Conservation (phyloP, 2,888 invertebrate genomes). For the Cantharis lateralis region DNA sequence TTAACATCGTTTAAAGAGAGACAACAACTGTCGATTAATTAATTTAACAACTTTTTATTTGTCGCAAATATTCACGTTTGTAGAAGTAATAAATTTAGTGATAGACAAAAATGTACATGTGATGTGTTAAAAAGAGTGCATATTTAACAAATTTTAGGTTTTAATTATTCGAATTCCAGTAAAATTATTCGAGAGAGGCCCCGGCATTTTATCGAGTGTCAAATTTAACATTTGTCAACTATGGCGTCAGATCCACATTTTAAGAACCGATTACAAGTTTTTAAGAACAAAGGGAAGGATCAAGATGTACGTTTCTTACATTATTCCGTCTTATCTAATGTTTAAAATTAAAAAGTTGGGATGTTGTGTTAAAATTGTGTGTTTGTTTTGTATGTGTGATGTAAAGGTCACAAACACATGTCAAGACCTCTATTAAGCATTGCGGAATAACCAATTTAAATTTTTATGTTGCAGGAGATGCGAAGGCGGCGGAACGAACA, state of each 20-base stretch:
- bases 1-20: neutral
- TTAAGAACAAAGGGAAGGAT: slow-evolving; percentile 99
- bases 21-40: neutral
- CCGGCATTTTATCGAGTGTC: slow-evolving; percentile 6
- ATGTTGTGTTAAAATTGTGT: neutral
- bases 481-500: slow-evolving; percentile 95
- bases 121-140: neutral
- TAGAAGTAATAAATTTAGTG: neutral
- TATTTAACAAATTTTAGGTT: neutral
- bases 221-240: slow-evolving; percentile 55
- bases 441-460: neutral
- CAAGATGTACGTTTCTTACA: slow-evolving; percentile 88
- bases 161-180: neutral
- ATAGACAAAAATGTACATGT: neutral
- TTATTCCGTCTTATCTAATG: neutral
- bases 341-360: no score
- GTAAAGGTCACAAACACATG: neutral
- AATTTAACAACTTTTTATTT: slow-evolving; percentile 3
- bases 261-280: slow-evolving; percentile 89
- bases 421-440: neutral
- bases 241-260: slow-evolving; percentile 76
- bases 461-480: slow-evolving; percentile 75
- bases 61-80: neutral
- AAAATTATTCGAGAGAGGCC: neutral
- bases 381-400: neutral